Evolutionary conservation across 1,140 invertebrate species (phyloP).

Genomic region (Geopemphigus sp.): DNA sequence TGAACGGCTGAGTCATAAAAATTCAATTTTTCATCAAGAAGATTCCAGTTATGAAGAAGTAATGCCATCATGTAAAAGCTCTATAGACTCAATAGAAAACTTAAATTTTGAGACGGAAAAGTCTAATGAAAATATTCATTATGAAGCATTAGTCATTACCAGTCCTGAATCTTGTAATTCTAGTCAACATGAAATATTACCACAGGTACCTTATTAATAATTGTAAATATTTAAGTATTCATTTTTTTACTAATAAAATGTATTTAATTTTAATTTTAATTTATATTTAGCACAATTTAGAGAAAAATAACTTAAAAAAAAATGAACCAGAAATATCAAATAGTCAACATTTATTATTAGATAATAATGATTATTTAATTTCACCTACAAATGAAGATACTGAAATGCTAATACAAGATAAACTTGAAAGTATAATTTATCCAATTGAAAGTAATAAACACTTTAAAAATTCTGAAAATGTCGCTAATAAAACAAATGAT

Average conservation of each 20-base stretch:
- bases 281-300: slow-evolving; percentile 11
- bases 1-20: slow-evolving; percentile 23
- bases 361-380: slow-evolving; percentile 19
- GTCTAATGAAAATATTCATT: slow-evolving; percentile 38
- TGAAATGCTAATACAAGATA: slow-evolving; percentile 35
- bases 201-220: slow-evolving; percentile 8
- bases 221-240: too few relatives aligned
- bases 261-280: not conserved
- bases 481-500: slow-evolving; percentile 3
- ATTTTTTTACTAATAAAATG: not conserved
- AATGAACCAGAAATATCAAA: not conserved
- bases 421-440: not conserved
- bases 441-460: slow-evolving; percentile 1
- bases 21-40: slow-evolving; percentile 39
- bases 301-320: not conserved
- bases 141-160: slow-evolving; percentile 36
- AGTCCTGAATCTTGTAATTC: slow-evolving; percentile 43
- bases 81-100: slow-evolving; percentile 25
- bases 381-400: slow-evolving; percentile 33
- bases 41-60: slow-evolving; percentile 39
- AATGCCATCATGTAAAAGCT: slow-evolving; percentile 13
- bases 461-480: not conserved
- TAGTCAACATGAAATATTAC: slow-evolving; percentile 23
- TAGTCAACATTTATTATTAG: not conserved
- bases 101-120: slow-evolving; percentile 29